Conservation (phyloP, 2,113 vertebrate species). For the Hippocampus comes region DNA sequence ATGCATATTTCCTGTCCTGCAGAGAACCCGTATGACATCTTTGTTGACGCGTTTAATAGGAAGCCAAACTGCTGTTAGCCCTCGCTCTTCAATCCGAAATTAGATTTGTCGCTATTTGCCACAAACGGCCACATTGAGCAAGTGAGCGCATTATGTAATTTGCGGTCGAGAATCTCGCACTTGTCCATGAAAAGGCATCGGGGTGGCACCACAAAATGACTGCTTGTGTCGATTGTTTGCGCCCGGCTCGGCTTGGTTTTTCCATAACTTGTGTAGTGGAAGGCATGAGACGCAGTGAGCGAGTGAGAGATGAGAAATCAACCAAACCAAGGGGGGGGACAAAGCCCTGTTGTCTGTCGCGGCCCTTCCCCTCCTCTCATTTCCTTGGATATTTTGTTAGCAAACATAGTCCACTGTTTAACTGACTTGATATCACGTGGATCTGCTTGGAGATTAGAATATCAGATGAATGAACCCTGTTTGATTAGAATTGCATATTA, state of each 20-base stretch:
- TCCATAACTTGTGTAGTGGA: slow-evolving; percentile 74
- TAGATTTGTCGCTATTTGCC: not conserved
- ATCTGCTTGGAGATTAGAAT: slow-evolving; percentile 41
- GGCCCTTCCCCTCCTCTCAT: slow-evolving; percentile 28
- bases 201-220: slow-evolving; percentile 63
- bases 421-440: slow-evolving; percentile 56
- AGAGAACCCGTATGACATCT: not conserved
- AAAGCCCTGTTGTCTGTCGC: slow-evolving; percentile 56
- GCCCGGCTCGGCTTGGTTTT: slow-evolving; percentile 65
- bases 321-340: slow-evolving; percentile 37
- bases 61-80: not conserved
- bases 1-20: not conserved
- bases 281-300: slow-evolving; percentile 66
- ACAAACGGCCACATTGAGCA: not conserved
- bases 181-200: slow-evolving; percentile 38
- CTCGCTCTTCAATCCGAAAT: not conserved
- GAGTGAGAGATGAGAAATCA: slow-evolving; percentile 54
- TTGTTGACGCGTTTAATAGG: not conserved
- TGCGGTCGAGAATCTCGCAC: slow-evolving; percentile 15
- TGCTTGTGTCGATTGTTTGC: slow-evolving; percentile 74
- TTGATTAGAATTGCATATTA: not conserved
- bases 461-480: slow-evolving; percentile 14
- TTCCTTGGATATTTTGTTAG: slow-evolving; percentile 60
- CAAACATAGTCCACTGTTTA: slow-evolving; percentile 59
- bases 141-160: not conserved